These are phyloP conservation scores for Amyelois transitella DNA, from an alignment of 1,140 invertebrate genomes.

Conservation along the genomic window DNA sequence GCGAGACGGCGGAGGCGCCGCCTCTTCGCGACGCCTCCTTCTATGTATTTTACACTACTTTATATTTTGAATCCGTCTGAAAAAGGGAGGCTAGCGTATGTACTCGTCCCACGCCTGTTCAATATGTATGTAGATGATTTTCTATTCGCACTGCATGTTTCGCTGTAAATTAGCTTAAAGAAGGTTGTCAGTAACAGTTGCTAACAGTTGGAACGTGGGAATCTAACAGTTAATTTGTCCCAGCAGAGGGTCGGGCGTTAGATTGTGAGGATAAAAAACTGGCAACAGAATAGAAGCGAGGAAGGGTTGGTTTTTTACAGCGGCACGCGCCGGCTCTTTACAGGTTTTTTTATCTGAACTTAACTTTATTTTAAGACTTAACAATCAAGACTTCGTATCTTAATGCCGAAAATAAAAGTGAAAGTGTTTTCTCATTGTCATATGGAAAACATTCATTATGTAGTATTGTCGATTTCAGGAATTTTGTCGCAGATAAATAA, in stretches of 20 bases:
- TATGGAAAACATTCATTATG: no score
- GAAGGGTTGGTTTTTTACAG: slow-evolving; percentile 27
- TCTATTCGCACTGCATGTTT: slow-evolving; percentile 1
- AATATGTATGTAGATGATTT: slow-evolving; percentile 23
- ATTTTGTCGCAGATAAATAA: no score
- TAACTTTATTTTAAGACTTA: no score
- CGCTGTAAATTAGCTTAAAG: neutral
- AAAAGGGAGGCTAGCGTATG: slow-evolving; percentile 40
- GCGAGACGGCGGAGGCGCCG: slow-evolving; percentile 46
- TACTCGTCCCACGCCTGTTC: slow-evolving; percentile 19
- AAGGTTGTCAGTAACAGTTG: neutral
- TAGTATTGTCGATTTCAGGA: no score
- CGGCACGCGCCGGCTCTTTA: neutral
- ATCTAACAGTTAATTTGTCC: slow-evolving; percentile 40
- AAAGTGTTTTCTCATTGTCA: no score
- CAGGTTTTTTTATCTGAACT: no score
- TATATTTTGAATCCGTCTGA: slow-evolving; percentile 51
- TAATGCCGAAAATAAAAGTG: no score
- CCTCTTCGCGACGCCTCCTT: slow-evolving; percentile 20
- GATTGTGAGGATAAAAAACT: slow-evolving; percentile 29
- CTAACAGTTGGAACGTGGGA: slow-evolving; percentile 24
- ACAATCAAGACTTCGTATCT: no score
- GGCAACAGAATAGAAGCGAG: slow-evolving; percentile 9
- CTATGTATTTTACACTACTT: slow-evolving; percentile 48
- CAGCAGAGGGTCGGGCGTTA: slow-evolving; percentile 31